Evolutionary conservation across 2,888 invertebrate species (phyloP).

Genomic region (Camponotus fellah): DNA sequence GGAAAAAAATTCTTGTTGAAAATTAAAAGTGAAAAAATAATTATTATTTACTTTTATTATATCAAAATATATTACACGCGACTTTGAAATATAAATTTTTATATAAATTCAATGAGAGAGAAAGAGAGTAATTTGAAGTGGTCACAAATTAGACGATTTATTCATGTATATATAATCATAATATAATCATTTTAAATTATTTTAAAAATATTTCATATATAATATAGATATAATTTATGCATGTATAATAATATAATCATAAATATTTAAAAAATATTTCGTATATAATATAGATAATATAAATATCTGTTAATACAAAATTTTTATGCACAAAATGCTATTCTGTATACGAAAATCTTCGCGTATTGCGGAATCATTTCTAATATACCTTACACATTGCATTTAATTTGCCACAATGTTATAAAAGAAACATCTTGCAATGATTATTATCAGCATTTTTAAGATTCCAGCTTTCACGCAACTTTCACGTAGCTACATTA

Average conservation of each 20-base stretch:
- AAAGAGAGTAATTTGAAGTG: background rate
- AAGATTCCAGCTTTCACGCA: constrained; percentile 1
- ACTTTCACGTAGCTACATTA: background rate
- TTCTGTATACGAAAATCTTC: background rate
- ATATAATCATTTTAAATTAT: background rate
- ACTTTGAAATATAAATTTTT: background rate
- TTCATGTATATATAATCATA: background rate
- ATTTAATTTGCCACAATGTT: background rate
- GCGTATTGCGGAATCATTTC: background rate
- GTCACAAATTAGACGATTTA: background rate
- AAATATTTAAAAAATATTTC: too few species aligned
- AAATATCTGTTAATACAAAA: background rate
- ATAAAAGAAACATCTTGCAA: background rate
- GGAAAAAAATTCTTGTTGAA: background rate
- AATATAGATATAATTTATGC: background rate
- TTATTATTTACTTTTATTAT: background rate
- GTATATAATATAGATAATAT: background rate
- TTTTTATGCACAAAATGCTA: background rate
- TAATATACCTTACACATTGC: background rate
- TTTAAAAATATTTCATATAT: background rate
- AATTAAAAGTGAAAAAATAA: background rate
- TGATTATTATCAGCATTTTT: background rate
- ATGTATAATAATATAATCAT: background rate
- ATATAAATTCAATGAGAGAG: background rate
- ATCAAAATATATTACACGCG: too few species aligned